Conservation (phyloP, 1,140 invertebrate genomes). For the Apis cerana region DNA sequence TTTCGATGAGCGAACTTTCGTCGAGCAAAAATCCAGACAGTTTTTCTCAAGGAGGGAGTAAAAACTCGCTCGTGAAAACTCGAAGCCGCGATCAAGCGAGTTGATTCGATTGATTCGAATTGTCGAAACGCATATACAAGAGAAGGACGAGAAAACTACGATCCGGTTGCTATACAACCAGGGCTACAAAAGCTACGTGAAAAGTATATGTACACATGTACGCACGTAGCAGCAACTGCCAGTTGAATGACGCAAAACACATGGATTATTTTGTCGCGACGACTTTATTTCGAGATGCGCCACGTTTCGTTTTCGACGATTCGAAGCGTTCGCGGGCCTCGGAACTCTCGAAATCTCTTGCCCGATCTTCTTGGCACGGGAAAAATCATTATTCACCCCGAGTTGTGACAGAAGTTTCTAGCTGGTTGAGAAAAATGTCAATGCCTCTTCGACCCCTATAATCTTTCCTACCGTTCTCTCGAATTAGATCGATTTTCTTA, state of each 20-base stretch:
- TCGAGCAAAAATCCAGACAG: not conserved
- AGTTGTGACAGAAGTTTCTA: not conserved
- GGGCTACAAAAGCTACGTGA: not conserved
- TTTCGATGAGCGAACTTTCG: not conserved
- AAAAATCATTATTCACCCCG: constrained; percentile 5
- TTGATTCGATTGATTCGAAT: constrained; percentile 48
- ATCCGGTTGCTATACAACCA: not conserved
- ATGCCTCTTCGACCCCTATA: not conserved
- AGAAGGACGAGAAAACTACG: not conserved
- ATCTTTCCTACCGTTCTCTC: not conserved
- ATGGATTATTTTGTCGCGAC: constrained; percentile 72
- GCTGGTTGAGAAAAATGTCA: not conserved
- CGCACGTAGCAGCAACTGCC: constrained; percentile 29
- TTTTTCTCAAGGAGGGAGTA: too few species aligned
- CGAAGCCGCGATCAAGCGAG: not conserved
- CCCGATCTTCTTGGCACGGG: constrained; percentile 10
- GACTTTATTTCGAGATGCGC: constrained; percentile 71
- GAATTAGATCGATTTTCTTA: not conserved
- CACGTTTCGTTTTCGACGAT: constrained; percentile 6
- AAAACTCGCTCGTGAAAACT: too few species aligned
- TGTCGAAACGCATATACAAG: constrained; percentile 15
- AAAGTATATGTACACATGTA: not conserved
- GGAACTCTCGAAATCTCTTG: constrained; percentile 6
- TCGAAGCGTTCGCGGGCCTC: constrained; percentile 12
- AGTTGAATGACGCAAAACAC: constrained; percentile 73